Evolutionary conservation across 2,888 invertebrate genomes (phyloP), one percentile per base, ranked within the genome.

Genomic region (Eupithecia vulgata): DNA sequence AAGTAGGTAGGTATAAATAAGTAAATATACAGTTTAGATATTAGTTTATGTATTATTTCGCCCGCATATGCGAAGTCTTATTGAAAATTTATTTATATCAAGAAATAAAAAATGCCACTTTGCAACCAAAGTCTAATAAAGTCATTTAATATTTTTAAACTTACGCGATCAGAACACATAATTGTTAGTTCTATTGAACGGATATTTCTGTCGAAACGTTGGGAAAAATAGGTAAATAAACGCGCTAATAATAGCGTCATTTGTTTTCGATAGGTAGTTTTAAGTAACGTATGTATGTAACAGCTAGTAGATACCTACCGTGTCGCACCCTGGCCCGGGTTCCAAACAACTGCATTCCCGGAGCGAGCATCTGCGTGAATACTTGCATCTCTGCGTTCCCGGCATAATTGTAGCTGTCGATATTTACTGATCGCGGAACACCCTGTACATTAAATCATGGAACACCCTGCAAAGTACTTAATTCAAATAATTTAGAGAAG

Each of bases 321-420:
- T 67, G 71, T 37, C 10, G 76, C 80, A 1, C 8, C 75, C 62
- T 61, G 72, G 75, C 37, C 65, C 74, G 81, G 81, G 74, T 77
- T 80, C 82, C 81, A 82, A 83, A 79, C 82, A 79, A 79, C 83
- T 81, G 82, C 85, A 86, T 88, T 86, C 87, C 84, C 81, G 84
- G 81, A 81, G 79, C 80, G 76, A 80, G 81, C 77, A 71, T 74
- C 73, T 71, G 65, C 73, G 68, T 81, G 83, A 81, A 82, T 83
- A 35, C 85, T 83, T 83, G 81, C 79, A 80, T 78, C 77, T 78
- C 73, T 75, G 76, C 68, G 72, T 77, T 76, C 74, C 70, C 67
- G 67, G 72, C 69, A 79, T 85, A 81, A 83, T 85, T 85, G 80
- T 79, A 73, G 72, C 40, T 70, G 71, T 72, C 40, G 67, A 30